Conservation (phyloP, 1,140 invertebrate genomes). For the Apolygus lucorum region DNA sequence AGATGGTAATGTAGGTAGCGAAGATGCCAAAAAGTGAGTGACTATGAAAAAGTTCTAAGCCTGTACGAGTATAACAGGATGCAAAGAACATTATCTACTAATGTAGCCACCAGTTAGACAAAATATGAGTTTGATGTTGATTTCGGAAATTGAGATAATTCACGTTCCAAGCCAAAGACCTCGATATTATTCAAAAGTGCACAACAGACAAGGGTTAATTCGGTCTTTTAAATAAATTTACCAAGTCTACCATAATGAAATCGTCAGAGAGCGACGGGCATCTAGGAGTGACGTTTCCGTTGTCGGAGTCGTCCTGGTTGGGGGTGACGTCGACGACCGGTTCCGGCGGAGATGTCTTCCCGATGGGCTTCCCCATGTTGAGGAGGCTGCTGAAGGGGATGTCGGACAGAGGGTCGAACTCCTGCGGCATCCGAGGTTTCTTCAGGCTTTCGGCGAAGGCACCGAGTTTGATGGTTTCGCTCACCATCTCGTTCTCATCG, state of each 20-base stretch:
- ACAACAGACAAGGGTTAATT: too few species aligned
- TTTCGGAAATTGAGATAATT: too few species aligned
- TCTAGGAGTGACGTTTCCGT: slow-evolving; percentile 43
- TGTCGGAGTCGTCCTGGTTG: slow-evolving; percentile 39
- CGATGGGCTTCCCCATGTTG: slow-evolving; percentile 37
- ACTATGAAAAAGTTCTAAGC: too few species aligned
- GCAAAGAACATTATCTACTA: too few species aligned
- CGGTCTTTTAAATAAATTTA: slow-evolving; percentile 41
- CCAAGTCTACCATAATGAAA: slow-evolving; percentile 68
- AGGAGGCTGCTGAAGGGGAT: slow-evolving; percentile 59
- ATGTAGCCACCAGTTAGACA: too few species aligned
- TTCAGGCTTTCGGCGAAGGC: slow-evolving; percentile 55
- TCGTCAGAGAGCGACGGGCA: slow-evolving; percentile 44
- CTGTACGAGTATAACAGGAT: too few species aligned
- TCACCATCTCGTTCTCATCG: slow-evolving; percentile 26
- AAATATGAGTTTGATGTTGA: too few species aligned
- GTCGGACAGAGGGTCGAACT: slow-evolving; percentile 52
- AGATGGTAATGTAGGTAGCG: too few species aligned
- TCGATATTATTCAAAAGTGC: too few species aligned
- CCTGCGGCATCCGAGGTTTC: slow-evolving; percentile 33
- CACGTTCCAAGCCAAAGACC: too few species aligned
- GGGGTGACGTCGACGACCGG: slow-evolving; percentile 14
- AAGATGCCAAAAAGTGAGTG: too few species aligned
- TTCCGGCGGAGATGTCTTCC: slow-evolving; percentile 36
- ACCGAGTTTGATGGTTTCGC: slow-evolving; percentile 41